Evolutionary conservation across 2,113 vertebrate genomes (phyloP), one percentile per base, ranked within the genome.

Genomic region (Myotis lucifugus): DNA sequence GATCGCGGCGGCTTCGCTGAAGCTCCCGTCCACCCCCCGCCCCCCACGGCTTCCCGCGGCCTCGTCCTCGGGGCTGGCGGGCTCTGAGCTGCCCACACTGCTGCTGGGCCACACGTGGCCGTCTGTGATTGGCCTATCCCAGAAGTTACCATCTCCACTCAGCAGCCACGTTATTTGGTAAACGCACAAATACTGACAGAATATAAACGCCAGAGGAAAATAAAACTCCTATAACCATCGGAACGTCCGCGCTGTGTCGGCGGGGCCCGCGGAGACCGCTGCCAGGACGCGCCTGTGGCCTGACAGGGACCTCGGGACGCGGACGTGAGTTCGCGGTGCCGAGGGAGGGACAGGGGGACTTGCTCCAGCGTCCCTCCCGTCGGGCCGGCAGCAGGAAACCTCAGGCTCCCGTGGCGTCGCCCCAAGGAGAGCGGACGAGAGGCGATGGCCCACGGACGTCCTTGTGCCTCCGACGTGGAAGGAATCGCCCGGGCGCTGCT

Each of bases 1-100:
- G 99, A 99, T 99, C 98, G 98, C 98, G 98, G 99, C 98, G 98
- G 99, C 98, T 98, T 98, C 98, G 98, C 98, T 99, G 98, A 99
- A 99, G 98, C 98, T 98, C 98, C 97, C 98, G 98, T 98, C 10
- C 0, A 23, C 56, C 99, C 98, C 98, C 98, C 98, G 10, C 46
- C 0, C 98, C 98, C 98, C 96, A 97, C 97, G 97, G 98, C 98
- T 96, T 98, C 92, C 92, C 97, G 96, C 98, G 98, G 97, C 92
- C 98, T 98, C 97, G 98, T 99, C 98, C 99, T 98, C 98, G 90
- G 98, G 99, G 99, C 97, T 98, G 98, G 96, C 98, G 98, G 97
- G 42, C 91, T 46, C 98, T 98, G 98, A 98, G 98, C 74, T 98
- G 96, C 97, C 98, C 94, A 79, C 96, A 97, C 96, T 98, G 97